Base-by-base conservation (phyloP, 2,113 vertebrate species). In the Anarrhichthys ocellatus region DNA sequence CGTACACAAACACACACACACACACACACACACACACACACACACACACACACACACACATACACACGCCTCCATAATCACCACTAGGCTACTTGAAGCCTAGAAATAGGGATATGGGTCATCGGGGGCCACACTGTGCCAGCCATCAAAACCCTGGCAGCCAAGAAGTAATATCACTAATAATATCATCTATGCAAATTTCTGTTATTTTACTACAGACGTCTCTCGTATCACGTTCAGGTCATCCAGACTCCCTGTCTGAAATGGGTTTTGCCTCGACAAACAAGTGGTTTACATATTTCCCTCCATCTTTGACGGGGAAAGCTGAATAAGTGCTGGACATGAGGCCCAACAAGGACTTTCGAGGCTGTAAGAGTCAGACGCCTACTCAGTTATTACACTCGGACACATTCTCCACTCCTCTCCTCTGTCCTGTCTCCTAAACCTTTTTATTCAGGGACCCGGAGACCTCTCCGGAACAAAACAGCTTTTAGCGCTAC, bases 401-500 rank as follows among this genome's bases (percentile, higher is more conserved):
- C 80, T 82, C 65, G 77, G 83, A 75, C 69, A 85, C 86, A 90
- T 86, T 86, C 83, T 85, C 81, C 71, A 76, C 80, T 82, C 73
- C 48, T 82, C 80, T 86, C 78, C 82, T 80, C 75, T 73, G 86
- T 89, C 90, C 82, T 83, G 88, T 81, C 87, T 89, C 89, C 89
- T 89, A 89, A 91, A 91, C 90, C 93, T 92, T 93, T 93, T 93
- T 92, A 93, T 90, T 87, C 90, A 80, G 90, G 78, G 89, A 94
- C 93, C 92, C 89, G 40, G 84, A 91, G 92, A 93, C 92, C 93
- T 93, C 85, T 88, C 82, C 63, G 87, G 91, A 93, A 94, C 93
- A 93, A 93, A 92, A 93, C 91, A 92, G 90, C 93, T 94, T 93
- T 93, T 92, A 93, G 91, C 82, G 86, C 85, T 78, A 76, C 82